Percentiles rank a stretch among this genome's conserved stretches.
Conservation (phyloP, 2,888 invertebrate species). For the Perithous albicinctus region DNA sequence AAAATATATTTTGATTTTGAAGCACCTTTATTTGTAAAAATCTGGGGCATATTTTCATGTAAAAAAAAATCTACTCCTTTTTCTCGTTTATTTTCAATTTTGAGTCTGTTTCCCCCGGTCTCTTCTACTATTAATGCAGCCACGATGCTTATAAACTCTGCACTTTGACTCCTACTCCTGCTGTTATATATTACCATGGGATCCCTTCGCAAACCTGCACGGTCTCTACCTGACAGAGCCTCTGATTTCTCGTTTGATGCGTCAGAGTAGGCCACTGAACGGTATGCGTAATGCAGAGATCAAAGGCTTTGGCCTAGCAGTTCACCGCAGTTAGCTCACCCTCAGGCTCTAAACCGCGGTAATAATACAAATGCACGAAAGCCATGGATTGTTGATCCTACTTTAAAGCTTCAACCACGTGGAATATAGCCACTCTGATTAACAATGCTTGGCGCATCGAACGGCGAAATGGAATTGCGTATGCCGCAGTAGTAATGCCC, state of each 20-base stretch:
- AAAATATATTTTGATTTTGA: too few relatives aligned
- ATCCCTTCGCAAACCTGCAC: not conserved
- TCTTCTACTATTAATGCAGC: not conserved
- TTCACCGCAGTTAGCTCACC: not conserved
- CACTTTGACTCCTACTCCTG: not conserved
- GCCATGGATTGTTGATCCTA: conserved; percentile 15
- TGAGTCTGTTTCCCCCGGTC: not conserved
- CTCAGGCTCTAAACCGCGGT: conserved; percentile 13
- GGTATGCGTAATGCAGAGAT: conserved; percentile 38
- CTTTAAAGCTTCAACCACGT: not conserved
- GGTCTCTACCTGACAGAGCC: conserved; percentile 1
- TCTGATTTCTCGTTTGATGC: not conserved
- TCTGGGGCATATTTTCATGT: too few relatives aligned
- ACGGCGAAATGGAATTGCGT: not conserved
- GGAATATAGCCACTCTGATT: conserved; percentile 11
- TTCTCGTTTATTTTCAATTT: too few relatives aligned
- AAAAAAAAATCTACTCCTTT: too few relatives aligned
- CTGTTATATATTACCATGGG: not conserved
- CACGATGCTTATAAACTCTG: not conserved
- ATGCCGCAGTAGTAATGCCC: conserved; percentile 11
- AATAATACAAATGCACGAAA: conserved; percentile 18
- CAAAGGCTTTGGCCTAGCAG: conserved; percentile 7
- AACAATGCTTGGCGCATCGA: not conserved
- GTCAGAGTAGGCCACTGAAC: conserved; percentile 5
- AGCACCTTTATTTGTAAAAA: too few relatives aligned